phyloP scores from a whole-genome alignment of 1,140 invertebrate species.

The Pseudomyrmex concolor region DNA sequence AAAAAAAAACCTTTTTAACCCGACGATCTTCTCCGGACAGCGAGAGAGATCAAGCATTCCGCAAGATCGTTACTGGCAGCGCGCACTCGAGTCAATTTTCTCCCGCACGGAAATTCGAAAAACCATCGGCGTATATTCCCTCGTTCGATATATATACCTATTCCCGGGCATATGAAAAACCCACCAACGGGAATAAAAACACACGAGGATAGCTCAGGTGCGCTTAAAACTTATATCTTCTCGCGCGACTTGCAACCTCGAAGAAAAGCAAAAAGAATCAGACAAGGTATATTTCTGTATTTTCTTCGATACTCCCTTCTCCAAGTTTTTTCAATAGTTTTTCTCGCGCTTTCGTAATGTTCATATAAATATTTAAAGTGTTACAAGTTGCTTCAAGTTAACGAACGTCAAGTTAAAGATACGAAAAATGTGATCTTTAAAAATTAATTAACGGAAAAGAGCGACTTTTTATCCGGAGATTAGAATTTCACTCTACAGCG shows the following conservation, averaged over 20 bases:
- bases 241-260: background rate
- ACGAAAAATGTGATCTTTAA: no score
- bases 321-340: no score
- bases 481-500: background rate
- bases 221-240: constrained; percentile 11
- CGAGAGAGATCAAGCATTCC: constrained; percentile 21
- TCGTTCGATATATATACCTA: background rate
- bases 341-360: background rate
- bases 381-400: no score
- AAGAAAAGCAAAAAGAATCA: background rate
- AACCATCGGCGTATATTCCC: constrained; percentile 26
- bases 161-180: background rate
- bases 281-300: background rate
- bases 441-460: background rate
- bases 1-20: constrained; percentile 52
- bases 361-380: background rate
- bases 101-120: constrained; percentile 8
- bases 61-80: background rate
- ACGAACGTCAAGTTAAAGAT: background rate
- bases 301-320: background rate
- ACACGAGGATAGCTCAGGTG: background rate
- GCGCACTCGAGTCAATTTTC: constrained; percentile 33
- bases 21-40: background rate
- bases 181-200: constrained; percentile 36
- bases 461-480: background rate